Percentiles rank a stretch among this genome's conserved stretches.
phyloP scores from a whole-genome alignment of 2,113 vertebrate genomes.

The Chloropsis cyanopogon region DNA sequence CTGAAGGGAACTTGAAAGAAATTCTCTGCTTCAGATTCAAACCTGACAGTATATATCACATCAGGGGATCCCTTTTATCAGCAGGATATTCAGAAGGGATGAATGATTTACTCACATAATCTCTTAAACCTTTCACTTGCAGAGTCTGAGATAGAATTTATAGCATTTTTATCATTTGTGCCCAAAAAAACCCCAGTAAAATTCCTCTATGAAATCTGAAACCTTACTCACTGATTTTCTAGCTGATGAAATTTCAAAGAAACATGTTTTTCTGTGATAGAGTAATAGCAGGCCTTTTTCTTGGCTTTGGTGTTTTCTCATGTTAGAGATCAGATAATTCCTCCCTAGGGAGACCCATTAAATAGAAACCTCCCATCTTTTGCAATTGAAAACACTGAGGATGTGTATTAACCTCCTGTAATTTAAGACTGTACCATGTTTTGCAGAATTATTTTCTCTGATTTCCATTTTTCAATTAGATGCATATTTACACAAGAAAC shows the following conservation, averaged over 20 bases:
- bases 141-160: conserved; percentile 63
- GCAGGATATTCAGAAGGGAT: conserved; percentile 63
- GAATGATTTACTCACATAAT: conserved; percentile 67
- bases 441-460: not conserved
- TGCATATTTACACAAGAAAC: not conserved
- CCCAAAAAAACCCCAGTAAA: conserved; percentile 21
- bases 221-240: conserved; percentile 50
- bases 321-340: conserved; percentile 50
- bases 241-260: conserved; percentile 68
- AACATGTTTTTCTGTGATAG: not conserved
- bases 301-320: conserved; percentile 32
- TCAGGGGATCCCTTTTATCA: conserved; percentile 59
- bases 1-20: conserved; percentile 48
- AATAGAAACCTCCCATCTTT: conserved; percentile 7
- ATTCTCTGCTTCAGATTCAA: conserved; percentile 65
- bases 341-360: not conserved
- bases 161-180: conserved; percentile 51
- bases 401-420: not conserved
- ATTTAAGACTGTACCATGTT: not conserved
- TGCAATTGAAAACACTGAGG: not conserved
- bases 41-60: conserved; percentile 56
- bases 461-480: not conserved
- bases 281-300: conserved; percentile 30
- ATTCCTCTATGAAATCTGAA: conserved; percentile 59
- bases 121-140: conserved; percentile 64